A percentile compares a stretch with the other conserved stretches of the same genome.
Conservation (phyloP, 92 coral and sea anemone species). For the Heliopora coerulea region DNA sequence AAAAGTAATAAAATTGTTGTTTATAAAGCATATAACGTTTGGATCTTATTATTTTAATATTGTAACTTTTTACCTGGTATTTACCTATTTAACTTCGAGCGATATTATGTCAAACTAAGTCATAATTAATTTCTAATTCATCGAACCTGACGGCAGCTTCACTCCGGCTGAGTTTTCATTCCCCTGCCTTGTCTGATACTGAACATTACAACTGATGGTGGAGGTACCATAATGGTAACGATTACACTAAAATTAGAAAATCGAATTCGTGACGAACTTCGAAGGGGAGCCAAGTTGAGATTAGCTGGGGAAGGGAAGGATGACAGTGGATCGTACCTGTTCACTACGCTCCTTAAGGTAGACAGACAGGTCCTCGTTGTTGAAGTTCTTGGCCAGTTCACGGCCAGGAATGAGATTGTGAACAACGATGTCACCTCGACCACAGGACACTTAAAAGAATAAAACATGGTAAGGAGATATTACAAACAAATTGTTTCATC, state of each 20-base stretch:
- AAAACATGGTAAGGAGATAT: no score
- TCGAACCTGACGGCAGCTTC: no score
- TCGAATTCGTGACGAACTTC: not conserved
- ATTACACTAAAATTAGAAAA: conserved; percentile 15
- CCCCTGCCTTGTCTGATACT: not conserved
- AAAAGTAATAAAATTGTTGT: not conserved
- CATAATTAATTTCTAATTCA: no score
- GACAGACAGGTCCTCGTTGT: conserved; percentile 9
- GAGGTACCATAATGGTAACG: conserved; percentile 7
- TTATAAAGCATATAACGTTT: no score
- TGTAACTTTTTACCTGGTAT: no score
- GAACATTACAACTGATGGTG: not conserved
- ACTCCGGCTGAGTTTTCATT: not conserved
- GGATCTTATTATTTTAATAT: no score
- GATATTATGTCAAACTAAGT: no score
- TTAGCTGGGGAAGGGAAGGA: no score
- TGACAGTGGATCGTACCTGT: conserved; percentile 11
- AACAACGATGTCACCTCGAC: not conserved
- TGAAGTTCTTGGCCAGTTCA: conserved; percentile 2
- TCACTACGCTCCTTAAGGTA: conserved; percentile 36
- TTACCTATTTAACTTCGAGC: no score
- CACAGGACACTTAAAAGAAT: not conserved
- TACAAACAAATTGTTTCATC: no score
- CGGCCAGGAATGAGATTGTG: conserved; percentile 15
- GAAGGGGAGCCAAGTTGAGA: no score